Conservation (phyloP, 2,888 invertebrate genomes). For the Drosophila tanythrix region DNA sequence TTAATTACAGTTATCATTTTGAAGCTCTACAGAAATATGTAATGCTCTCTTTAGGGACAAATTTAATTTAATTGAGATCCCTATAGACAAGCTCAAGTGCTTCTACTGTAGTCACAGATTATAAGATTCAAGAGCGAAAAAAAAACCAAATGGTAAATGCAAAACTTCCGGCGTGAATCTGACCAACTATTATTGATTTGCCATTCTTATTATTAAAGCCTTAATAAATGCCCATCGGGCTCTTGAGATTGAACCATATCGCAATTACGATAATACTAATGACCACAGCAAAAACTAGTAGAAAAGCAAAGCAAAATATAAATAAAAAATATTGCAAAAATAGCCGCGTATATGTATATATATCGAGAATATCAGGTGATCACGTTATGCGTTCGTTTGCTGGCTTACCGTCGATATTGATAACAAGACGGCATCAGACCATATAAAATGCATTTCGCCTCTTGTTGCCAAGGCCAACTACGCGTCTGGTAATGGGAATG, state of each 20-base stretch:
- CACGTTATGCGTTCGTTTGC: slow-evolving; percentile 4
- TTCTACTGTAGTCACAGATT: slow-evolving; percentile 15
- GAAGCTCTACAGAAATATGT: background rate
- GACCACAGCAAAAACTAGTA: background rate
- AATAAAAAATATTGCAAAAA: background rate
- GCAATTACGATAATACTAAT: slow-evolving; percentile 10
- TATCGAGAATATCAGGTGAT: slow-evolving; percentile 32
- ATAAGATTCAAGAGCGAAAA: slow-evolving; percentile 22
- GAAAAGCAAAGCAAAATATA: background rate
- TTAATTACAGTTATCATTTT: background rate
- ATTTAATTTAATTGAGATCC: background rate
- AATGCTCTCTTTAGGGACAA: background rate
- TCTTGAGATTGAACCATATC: slow-evolving; percentile 1
- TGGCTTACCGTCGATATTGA: slow-evolving; percentile 2
- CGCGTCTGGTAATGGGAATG: background rate
- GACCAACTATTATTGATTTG: slow-evolving; percentile 8
- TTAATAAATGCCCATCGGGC: slow-evolving; percentile 9
- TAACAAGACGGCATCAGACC: slow-evolving; percentile 22
- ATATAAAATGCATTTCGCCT: slow-evolving; percentile 18
- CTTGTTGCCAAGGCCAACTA: slow-evolving; percentile 27
- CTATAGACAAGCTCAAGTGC: slow-evolving; percentile 11
- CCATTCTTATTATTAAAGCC: background rate
- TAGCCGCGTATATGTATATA: background rate
- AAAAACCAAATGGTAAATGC: slow-evolving; percentile 9
- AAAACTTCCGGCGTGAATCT: slow-evolving; percentile 10